Percentiles rank a stretch among this genome's conserved stretches.
Conservation (phyloP, 2,797 vertebrate genomes). For the Chaetophractus vellerosus region DNA sequence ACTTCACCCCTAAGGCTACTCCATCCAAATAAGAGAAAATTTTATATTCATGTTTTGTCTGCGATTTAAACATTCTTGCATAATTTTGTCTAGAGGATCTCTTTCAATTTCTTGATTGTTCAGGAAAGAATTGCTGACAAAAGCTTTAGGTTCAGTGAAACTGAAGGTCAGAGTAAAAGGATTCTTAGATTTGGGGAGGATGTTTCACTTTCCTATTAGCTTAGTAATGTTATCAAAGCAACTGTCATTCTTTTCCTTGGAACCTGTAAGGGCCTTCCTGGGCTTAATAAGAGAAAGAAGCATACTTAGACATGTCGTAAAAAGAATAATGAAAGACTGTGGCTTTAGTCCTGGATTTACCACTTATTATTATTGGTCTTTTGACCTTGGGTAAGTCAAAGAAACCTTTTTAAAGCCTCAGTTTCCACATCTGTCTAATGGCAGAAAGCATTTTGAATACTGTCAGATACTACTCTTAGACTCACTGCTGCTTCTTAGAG, state of each 20-base stretch:
- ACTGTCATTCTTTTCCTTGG: constrained; percentile 13
- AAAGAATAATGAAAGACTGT: constrained; percentile 49
- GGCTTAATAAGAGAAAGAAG: constrained; percentile 48
- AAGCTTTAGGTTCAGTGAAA: constrained; percentile 56
- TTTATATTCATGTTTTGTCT: constrained; percentile 55
- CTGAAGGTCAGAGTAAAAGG: constrained; percentile 46
- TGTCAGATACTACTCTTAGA: constrained; percentile 48
- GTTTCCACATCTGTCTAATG: constrained; percentile 51
- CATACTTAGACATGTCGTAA: constrained; percentile 7
- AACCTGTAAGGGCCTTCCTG: background rate
- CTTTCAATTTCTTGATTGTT: constrained; percentile 51
- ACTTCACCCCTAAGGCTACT: background rate
- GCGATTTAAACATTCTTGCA: constrained; percentile 49
- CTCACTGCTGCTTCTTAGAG: constrained; percentile 29
- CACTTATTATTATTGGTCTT: constrained; percentile 33
- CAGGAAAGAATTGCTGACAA: background rate
- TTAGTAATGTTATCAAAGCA: constrained; percentile 58
- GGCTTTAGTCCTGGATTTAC: constrained; percentile 47
- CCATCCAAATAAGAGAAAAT: constrained; percentile 28
- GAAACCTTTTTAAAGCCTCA: constrained; percentile 37
- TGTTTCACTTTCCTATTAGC: constrained; percentile 37
- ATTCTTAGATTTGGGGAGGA: constrained; percentile 43
- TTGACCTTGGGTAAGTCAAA: constrained; percentile 37
- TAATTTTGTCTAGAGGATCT: constrained; percentile 48
- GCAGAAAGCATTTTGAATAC: constrained; percentile 54